Evolutionary conservation across 2,888 invertebrate species (phyloP).

Genomic region (Caenorhabditis afra): DNA sequence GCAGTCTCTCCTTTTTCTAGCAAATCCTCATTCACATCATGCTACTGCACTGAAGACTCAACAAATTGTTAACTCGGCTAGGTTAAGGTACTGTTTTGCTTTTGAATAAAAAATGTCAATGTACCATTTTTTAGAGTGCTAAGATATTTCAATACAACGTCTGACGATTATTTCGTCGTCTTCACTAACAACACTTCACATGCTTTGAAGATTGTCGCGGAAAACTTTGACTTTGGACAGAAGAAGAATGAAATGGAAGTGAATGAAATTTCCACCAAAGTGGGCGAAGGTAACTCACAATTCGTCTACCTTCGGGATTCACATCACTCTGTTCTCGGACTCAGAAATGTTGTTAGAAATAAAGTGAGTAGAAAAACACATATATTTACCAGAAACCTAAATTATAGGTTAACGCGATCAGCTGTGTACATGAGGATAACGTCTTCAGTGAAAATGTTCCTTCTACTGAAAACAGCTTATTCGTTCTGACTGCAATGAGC

Average conservation of each 20-base stretch:
- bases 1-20: slow-evolving; percentile 81
- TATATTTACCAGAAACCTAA: neutral
- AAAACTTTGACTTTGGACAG: slow-evolving; percentile 84
- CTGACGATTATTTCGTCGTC: slow-evolving; percentile 89
- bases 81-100: slow-evolving; percentile 47
- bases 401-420: slow-evolving; percentile 48
- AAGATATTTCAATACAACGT: slow-evolving; percentile 89
- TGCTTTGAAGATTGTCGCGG: slow-evolving; percentile 89
- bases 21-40: slow-evolving; percentile 91
- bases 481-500: slow-evolving; percentile 93
- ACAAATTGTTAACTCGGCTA: slow-evolving; percentile 87
- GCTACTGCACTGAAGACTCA: slow-evolving; percentile 88
- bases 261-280: slow-evolving; percentile 16
- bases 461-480: slow-evolving; percentile 82
- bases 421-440: slow-evolving; percentile 44
- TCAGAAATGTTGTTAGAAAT: slow-evolving; percentile 86
- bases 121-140: slow-evolving; percentile 85
- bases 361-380: slow-evolving; percentile 34
- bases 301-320: slow-evolving; percentile 86
- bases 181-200: slow-evolving; percentile 96
- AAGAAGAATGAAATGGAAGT: slow-evolving; percentile 12
- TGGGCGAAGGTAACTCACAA: slow-evolving; percentile 15
- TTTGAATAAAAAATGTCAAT: neutral
- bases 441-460: slow-evolving; percentile 27
- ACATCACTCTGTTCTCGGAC: slow-evolving; percentile 95